These are phyloP conservation scores for Encarsia formosa DNA, from an alignment of 2,888 invertebrate genomes.

Conservation along the genomic window DNA sequence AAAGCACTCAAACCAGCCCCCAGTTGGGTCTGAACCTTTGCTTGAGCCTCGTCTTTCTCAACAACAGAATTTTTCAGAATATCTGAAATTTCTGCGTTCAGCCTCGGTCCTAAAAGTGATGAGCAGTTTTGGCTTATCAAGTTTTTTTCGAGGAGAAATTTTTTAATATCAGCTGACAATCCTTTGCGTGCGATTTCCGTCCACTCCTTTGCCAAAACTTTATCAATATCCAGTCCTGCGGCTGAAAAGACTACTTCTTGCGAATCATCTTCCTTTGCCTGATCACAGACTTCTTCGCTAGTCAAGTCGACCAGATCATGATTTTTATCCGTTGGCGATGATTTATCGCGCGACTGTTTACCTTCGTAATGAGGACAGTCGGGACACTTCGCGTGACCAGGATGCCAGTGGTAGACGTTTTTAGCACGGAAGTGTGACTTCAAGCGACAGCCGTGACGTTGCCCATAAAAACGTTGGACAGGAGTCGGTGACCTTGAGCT, in stretches of 20 bases:
- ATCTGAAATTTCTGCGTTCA: slow-evolving; percentile 18
- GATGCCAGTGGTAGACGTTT: neutral
- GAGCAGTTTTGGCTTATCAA: slow-evolving; percentile 8
- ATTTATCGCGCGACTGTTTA: neutral
- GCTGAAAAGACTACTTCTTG: neutral
- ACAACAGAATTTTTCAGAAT: slow-evolving; percentile 1
- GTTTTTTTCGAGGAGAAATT: slow-evolving; percentile 18
- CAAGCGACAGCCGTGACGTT: neutral
- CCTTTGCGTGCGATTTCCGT: slow-evolving; percentile 13
- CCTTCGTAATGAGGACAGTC: neutral
- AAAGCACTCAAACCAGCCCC: slow-evolving; percentile 23
- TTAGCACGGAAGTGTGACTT: slow-evolving; percentile 3
- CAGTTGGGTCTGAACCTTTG: slow-evolving; percentile 15
- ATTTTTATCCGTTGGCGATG: neutral
- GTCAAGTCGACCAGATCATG: neutral
- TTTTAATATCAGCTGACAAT: slow-evolving; percentile 1
- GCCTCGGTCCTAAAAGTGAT: slow-evolving; percentile 5
- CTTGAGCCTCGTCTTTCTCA: slow-evolving; percentile 6
- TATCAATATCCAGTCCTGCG: slow-evolving; percentile 6
- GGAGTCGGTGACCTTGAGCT: neutral
- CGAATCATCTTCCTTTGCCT: neutral
- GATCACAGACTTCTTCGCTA: neutral
- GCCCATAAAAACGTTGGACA: neutral
- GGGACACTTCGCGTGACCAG: neutral
- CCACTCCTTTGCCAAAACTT: slow-evolving; percentile 17